Evolutionary conservation across 2,113 vertebrate species (phyloP).

Genomic region (Dermatemys mawii): DNA sequence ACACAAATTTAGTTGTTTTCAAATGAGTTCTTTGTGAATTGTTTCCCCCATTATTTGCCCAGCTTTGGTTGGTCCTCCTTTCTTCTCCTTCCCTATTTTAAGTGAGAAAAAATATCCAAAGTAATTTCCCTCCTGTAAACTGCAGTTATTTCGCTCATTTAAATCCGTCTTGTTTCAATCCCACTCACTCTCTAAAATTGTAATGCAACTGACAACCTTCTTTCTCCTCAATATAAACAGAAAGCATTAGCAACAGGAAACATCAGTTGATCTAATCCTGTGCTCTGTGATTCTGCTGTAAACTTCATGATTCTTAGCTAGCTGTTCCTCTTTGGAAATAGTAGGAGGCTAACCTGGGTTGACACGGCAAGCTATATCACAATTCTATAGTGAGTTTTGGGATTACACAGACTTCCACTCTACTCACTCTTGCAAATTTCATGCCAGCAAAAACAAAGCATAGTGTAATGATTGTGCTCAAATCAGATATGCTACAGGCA

Average conservation of each 20-base stretch:
- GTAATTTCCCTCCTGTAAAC: conserved; percentile 24
- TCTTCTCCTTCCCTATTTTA: conserved; percentile 20
- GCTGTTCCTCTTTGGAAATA: neutral
- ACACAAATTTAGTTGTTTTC: neutral
- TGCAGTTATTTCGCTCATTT: conserved; percentile 1
- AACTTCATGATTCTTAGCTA: neutral
- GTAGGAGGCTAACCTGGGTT: neutral
- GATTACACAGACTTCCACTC: neutral
- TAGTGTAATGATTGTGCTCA: neutral
- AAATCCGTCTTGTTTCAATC: conserved; percentile 69
- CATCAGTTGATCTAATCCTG: conserved; percentile 54
- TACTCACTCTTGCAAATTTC: neutral
- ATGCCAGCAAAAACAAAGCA: neutral
- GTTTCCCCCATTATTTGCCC: conserved; percentile 20
- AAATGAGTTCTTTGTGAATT: neutral
- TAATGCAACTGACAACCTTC: conserved; percentile 55
- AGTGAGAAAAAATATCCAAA: neutral
- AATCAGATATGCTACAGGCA: neutral
- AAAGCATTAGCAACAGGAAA: conserved; percentile 65
- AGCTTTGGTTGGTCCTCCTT: neutral
- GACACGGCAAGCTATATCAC: neutral
- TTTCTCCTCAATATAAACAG: conserved; percentile 59
- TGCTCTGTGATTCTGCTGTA: neutral
- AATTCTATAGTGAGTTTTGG: neutral
- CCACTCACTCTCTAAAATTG: conserved; percentile 31